A percentile compares a stretch with the other conserved stretches of the same genome.
phyloP scores from a whole-genome alignment of 2,888 invertebrate species.

The Melieria picta region DNA sequence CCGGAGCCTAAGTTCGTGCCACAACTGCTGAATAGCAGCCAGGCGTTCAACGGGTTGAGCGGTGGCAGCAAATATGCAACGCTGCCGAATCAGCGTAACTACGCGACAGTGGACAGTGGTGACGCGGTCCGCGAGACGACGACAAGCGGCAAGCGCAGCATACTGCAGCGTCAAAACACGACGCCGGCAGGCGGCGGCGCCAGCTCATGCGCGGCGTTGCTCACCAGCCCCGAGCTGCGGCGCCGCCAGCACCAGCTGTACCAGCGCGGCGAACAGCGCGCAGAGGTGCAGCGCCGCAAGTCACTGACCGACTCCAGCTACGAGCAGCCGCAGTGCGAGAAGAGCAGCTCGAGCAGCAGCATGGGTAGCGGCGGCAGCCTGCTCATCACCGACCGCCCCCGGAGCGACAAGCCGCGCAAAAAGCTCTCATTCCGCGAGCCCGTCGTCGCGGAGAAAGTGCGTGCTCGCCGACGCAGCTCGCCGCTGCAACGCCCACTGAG shows the following conservation, averaged over 20 bases:
- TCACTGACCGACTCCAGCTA: conserved; percentile 54
- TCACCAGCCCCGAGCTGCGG: conserved; percentile 26
- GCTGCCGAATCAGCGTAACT: conserved; percentile 36
- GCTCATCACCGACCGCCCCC: conserved; percentile 56
- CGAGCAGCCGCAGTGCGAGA: conserved; percentile 48
- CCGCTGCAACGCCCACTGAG: conserved; percentile 49
- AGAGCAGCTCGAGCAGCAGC: conserved; percentile 59
- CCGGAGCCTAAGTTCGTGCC: conserved; percentile 12
- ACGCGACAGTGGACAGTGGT: conserved; percentile 42
- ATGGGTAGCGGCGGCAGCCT: conserved; percentile 64
- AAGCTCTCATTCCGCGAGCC: conserved; percentile 90
- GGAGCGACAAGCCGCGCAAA: conserved; percentile 74
- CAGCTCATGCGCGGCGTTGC: not conserved
- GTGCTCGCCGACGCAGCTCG: conserved; percentile 52
- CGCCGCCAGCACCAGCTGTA: conserved; percentile 32
- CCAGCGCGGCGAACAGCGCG: conserved; percentile 50
- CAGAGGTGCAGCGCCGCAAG: conserved; percentile 54
- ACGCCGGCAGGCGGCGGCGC: conserved; percentile 26
- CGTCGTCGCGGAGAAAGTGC: conserved; percentile 52
- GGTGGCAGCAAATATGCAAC: not conserved
- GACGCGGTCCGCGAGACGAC: not conserved
- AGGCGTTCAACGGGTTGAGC: conserved; percentile 12
- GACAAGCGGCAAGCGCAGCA: conserved; percentile 47
- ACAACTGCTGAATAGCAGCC: conserved; percentile 37
- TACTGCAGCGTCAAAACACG: conserved; percentile 54